Evolutionary conservation across 1,140 invertebrate genomes (phyloP), one percentile per base, ranked within the genome.

Genomic region (Tribolium madens): DNA sequence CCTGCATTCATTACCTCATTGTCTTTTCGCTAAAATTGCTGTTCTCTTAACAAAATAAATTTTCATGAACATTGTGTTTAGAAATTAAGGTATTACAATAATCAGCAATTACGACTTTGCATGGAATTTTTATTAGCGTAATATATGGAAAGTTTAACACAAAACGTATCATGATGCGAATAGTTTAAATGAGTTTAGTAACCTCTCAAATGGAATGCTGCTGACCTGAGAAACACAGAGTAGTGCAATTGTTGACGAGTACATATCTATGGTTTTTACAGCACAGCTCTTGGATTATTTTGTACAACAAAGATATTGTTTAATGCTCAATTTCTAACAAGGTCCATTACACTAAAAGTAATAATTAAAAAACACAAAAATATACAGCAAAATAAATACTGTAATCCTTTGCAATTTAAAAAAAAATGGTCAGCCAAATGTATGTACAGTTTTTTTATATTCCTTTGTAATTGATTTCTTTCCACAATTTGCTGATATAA

Each of bases 61-160:
- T 14, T 52, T 7, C 15, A 9, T 7, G 4, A 14, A 52, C 14
- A 52, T 57, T 14, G 52, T 12, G 14, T 57, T 57, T 26, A 57
- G 21, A 57, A 57, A 57, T 57, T 57, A 17, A 18, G 6, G 9
- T 10, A 9, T 17, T 21, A 57, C 52, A 57, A 18, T 57, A 17
- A 17, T 57, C 52, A 57, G 17, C 18, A 57, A 57, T 57, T 17
- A 17, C 17, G 21, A 57, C 50, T 53, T 12, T 4, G 13, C 13
- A 14, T 21, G 17, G 52, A 57, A 57, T 57, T 17, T 57, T 57
- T 57, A 57, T 57, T 57, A 57, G 17, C 48, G 1, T 17, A 57
- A 57, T 57, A 10, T n/a, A 7, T 4, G 10, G 18, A 21, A n/a
- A 15, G 18, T 21, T n/a, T 17, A 57, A 57, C 15, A 57, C 52